phyloP scores from a whole-genome alignment of 2,113 vertebrate species.

The Pseudorasbora parva region DNA sequence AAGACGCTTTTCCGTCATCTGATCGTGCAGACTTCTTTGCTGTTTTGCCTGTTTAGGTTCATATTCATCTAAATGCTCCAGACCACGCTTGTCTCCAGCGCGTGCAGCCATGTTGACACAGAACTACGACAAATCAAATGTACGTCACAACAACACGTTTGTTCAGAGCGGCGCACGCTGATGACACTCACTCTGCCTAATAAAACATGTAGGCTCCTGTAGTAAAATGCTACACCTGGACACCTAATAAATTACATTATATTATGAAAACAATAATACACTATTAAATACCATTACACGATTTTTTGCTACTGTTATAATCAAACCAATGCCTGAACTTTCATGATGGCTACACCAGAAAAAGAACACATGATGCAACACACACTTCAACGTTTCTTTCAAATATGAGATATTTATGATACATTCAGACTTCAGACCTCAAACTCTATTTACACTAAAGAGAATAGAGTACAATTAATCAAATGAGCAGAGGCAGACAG shows the following conservation, averaged over 20 bases:
- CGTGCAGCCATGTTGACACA: constrained; percentile 78
- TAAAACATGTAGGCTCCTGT: too few species aligned
- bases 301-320: too few species aligned
- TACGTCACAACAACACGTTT: constrained; percentile 60
- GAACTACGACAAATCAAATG: constrained; percentile 56
- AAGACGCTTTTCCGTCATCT: constrained; percentile 80
- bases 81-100: constrained; percentile 73
- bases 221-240: too few species aligned
- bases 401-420: background rate
- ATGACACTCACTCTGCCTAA: background rate
- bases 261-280: too few species aligned
- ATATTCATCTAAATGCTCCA: constrained; percentile 81
- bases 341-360: background rate
- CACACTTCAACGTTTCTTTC: background rate
- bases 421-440: background rate
- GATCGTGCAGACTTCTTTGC: constrained; percentile 71
- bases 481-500: background rate
- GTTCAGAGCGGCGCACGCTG: constrained; percentile 53
- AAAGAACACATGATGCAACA: background rate
- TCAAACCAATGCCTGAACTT: background rate
- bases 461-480: background rate
- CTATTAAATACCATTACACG: too few species aligned
- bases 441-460: constrained; percentile 10
- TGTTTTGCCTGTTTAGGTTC: constrained; percentile 78
- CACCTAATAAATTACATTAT: too few species aligned